phyloP scores from a whole-genome alignment of 2,113 vertebrate genomes.

The Rhombomys opimus region DNA sequence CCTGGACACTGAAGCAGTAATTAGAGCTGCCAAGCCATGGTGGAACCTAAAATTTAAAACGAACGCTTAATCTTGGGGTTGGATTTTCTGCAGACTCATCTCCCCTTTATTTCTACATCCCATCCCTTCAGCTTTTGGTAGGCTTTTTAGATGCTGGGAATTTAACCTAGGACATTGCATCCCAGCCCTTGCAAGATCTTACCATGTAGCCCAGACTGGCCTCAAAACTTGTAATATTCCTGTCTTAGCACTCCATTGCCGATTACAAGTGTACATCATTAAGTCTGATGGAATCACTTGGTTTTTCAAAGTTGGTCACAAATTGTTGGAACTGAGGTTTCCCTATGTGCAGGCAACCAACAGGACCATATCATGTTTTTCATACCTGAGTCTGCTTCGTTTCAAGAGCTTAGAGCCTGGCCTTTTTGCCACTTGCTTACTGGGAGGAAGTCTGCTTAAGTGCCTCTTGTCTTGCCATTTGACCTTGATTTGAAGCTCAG shows the following conservation, averaged over 20 bases:
- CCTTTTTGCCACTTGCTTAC: neutral
- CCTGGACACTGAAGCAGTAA: constrained; percentile 48
- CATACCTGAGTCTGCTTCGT: neutral
- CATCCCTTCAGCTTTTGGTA: neutral
- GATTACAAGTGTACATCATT: neutral
- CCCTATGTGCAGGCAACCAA: neutral
- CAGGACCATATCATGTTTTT: neutral
- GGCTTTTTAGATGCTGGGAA: neutral
- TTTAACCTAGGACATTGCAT: neutral
- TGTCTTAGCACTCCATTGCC: neutral
- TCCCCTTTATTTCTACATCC: neutral
- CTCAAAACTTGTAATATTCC: neutral
- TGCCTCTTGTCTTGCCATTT: neutral
- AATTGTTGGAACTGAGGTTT: neutral
- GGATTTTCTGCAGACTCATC: neutral
- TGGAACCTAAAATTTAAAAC: constrained; percentile 48
- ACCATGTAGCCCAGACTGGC: neutral
- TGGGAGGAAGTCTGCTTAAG: neutral
- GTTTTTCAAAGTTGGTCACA: neutral
- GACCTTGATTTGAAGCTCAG: constrained; percentile 25
- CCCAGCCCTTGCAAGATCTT: neutral
- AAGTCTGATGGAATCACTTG: neutral
- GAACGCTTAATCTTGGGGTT: neutral
- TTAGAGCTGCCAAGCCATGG: neutral
- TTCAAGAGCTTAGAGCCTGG: neutral